Conservation (phyloP, 2,113 vertebrate genomes). For the Brachypteracias leptosomus region DNA sequence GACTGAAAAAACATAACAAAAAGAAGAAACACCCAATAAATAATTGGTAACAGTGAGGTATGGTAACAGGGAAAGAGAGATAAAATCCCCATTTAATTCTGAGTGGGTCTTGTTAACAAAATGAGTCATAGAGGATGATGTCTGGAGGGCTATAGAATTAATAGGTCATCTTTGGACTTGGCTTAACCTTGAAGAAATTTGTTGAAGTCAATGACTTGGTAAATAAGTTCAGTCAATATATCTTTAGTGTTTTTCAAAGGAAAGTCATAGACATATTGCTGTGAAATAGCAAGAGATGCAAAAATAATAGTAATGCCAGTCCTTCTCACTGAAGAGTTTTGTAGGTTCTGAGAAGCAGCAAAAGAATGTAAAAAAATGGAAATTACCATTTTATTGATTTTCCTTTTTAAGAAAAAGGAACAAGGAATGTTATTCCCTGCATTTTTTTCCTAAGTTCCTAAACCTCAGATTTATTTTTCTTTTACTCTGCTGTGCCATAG, state of each 20-base stretch:
- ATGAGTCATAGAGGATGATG: not conserved
- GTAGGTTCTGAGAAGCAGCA: not conserved
- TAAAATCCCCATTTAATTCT: not conserved
- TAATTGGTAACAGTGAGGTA: not conserved
- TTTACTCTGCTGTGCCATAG: not conserved
- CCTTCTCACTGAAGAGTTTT: not conserved
- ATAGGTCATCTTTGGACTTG: not conserved
- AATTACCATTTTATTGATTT: not conserved
- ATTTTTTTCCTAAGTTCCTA: not conserved
- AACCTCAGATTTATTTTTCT: not conserved
- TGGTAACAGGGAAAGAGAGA: not conserved
- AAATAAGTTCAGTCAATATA: not conserved
- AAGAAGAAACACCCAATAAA: not conserved
- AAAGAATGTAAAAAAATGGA: not conserved
- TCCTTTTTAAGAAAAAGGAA: not conserved
- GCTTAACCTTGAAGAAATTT: constrained; percentile 1
- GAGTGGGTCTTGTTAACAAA: not conserved
- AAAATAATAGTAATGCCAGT: not conserved
- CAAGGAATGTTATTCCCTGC: not conserved
- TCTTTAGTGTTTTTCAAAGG: not conserved
- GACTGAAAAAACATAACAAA: not conserved
- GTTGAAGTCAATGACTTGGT: not conserved
- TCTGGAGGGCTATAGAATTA: not conserved
- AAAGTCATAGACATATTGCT: not conserved
- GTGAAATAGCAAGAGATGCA: not conserved